Base-by-base conservation (phyloP, 2,113 vertebrate genomes). In the Oriolus oriolus region DNA sequence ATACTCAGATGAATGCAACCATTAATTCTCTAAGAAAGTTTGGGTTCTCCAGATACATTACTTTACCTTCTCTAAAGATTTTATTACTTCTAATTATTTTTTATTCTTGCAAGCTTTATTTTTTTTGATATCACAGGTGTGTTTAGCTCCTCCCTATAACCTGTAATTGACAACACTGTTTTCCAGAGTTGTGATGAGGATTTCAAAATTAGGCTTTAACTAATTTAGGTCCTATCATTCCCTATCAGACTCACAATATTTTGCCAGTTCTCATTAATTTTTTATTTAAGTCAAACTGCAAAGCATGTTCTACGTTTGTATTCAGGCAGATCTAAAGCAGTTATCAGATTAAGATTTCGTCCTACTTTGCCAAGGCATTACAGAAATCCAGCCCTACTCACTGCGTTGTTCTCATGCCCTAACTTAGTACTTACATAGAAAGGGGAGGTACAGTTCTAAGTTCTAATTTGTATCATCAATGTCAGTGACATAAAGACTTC, bases 401-500 rank as follows among this genome's bases (percentile, higher is more conserved):
- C 21, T 52, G 11, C 68, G 13, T 56, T 89, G 4, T 7, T 49
- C 77, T 89, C n/a, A 82, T 26, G 12, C 33, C 28, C 26, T 86
- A 60, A 37, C 37, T 49, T 74, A 50, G 21, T 61, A 73, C n/a
- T 82, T 69, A 30, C 7, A 31, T 33, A 56, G 64, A 74, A 75
- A 84, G 3, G 4, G 7, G 9, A 66, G 1, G 2, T 71, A 64
- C 30, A 44, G 30, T 76, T 33, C 17, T 59, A 50, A 44, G 4
- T 47, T 86, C 19, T 89, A 42, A 70, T 84, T 49, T 92, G 45
- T 89, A 75, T 39, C 66, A 49, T 56, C 74, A 90, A 68, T 82
- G 56, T 93, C 42, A 27, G 27, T 73, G 69, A 78, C 84, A 95
- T 85, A 84, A 95, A 93, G 82, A 66, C 59, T 93, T 75, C 42